These are phyloP conservation scores for Cotesia congregata DNA, from an alignment of 2,888 invertebrate species.

Conservation along the genomic window DNA sequence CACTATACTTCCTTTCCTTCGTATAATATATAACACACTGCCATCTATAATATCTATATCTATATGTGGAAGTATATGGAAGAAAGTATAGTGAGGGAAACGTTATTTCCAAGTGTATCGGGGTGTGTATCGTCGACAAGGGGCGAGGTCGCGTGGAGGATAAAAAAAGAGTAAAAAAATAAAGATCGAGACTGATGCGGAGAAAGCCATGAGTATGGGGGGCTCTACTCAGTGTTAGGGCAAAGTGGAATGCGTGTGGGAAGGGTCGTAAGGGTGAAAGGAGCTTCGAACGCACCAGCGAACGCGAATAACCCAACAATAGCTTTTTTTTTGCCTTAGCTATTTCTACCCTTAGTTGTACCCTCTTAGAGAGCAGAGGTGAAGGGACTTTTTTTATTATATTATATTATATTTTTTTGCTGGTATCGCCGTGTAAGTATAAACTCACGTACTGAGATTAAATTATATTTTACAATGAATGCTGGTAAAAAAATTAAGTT, in stretches of 20 bases:
- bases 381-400: neutral
- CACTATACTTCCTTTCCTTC: neutral
- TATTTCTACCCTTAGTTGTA: neutral
- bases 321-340: slow-evolving; percentile 1
- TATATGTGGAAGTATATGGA: too few species aligned
- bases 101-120: slow-evolving; percentile 39
- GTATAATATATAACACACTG: neutral
- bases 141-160: slow-evolving; percentile 35
- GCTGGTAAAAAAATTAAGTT: neutral
- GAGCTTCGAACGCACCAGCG: slow-evolving; percentile 21
- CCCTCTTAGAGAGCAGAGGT: neutral
- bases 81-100: neutral
- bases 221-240: neutral
- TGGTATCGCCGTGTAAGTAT: neutral
- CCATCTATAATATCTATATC: neutral
- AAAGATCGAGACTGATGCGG: slow-evolving; percentile 24
- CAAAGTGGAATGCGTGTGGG: slow-evolving; percentile 29
- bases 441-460: neutral
- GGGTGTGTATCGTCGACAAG: slow-evolving; percentile 39
- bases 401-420: neutral
- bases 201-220: slow-evolving; percentile 40
- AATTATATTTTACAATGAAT: neutral
- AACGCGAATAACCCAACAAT: slow-evolving; percentile 15
- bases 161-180: slow-evolving; percentile 9
- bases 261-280: slow-evolving; percentile 8